phyloP scores from a whole-genome alignment of 2,113 vertebrate genomes.

The Excalfactoria chinensis region DNA sequence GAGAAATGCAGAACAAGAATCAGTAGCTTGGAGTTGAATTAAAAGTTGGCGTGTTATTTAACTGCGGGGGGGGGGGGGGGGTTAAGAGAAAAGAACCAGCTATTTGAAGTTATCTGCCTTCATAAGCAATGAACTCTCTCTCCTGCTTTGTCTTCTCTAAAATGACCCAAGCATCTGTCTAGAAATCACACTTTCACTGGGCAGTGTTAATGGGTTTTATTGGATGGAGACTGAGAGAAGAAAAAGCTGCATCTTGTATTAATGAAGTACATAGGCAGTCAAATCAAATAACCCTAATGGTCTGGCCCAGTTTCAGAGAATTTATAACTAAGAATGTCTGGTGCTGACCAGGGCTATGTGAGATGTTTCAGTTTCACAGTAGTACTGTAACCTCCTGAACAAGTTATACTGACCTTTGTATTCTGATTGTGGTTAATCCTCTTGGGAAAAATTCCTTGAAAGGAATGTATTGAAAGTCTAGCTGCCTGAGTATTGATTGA shows the following conservation, averaged over 20 bases:
- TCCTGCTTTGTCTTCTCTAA: neutral
- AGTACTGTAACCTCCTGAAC: neutral
- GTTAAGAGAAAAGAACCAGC: neutral
- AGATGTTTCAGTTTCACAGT: neutral
- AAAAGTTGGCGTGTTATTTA: conserved; percentile 24
- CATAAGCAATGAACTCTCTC: conserved; percentile 5
- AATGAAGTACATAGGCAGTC: neutral
- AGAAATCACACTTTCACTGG: neutral
- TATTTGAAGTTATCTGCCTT: conserved; percentile 9
- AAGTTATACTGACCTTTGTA: neutral
- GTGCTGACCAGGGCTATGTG: neutral
- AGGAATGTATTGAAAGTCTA: neutral
- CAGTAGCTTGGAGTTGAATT: conserved; percentile 20
- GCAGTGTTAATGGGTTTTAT: neutral
- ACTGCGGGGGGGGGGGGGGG: neutral
- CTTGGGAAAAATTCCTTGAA: neutral
- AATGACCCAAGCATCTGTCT: neutral
- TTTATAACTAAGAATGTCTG: neutral
- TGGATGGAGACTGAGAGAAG: neutral
- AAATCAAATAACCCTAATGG: neutral
- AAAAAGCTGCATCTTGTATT: neutral
- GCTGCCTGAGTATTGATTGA: neutral
- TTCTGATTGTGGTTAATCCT: neutral
- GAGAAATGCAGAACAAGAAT: conserved; percentile 30
- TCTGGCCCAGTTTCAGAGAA: neutral